Evolutionary conservation across 2,113 vertebrate species (phyloP).

Genomic region (Phocoena sinus): DNA sequence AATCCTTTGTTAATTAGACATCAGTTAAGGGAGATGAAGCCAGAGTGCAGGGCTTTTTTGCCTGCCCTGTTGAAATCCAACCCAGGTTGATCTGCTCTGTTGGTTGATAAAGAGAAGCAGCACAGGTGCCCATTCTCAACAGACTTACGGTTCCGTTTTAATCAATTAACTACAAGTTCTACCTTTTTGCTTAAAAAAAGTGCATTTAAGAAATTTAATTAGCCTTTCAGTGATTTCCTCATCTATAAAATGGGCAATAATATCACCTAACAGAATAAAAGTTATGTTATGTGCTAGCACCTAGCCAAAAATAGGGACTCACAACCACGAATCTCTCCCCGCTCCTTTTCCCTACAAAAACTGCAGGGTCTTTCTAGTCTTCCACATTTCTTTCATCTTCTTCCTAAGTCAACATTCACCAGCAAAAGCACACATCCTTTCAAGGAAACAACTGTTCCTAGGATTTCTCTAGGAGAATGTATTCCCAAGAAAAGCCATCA

Average conservation of each 20-base stretch:
- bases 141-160: background rate
- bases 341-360: background rate
- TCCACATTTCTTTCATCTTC: conserved; percentile 29
- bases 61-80: background rate
- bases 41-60: fast-evolving
- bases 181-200: background rate
- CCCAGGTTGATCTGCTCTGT: too few species aligned
- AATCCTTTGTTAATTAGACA: background rate
- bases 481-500: background rate
- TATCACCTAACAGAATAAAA: background rate
- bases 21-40: background rate
- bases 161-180: background rate
- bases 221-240: background rate
- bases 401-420: conserved; percentile 37
- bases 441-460: conserved; percentile 21
- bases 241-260: background rate
- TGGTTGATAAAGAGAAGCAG: background rate
- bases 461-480: conserved; percentile 7
- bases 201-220: background rate
- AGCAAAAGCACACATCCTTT: conserved; percentile 27
- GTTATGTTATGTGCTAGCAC: background rate
- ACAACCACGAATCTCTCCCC: background rate
- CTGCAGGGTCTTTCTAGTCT: background rate
- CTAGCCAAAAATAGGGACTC: background rate
- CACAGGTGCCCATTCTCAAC: background rate